phyloP scores from a whole-genome alignment of 2,797 vertebrate species.

The Eulemur mongoz region DNA sequence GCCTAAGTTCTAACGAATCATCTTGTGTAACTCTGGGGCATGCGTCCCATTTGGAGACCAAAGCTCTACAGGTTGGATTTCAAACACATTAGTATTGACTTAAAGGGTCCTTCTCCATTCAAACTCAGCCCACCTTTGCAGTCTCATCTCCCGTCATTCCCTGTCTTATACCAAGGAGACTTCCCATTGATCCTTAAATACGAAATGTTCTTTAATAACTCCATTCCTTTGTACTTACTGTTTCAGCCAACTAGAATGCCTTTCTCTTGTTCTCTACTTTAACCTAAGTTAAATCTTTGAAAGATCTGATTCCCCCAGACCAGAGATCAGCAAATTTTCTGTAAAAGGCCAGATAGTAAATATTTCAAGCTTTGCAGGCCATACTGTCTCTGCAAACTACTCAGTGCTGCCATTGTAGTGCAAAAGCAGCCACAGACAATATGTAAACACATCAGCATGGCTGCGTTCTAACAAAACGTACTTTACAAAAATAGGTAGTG shows the following conservation, averaged over 20 bases:
- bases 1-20: not conserved
- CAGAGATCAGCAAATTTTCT: slow-evolving; percentile 7
- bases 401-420: not conserved
- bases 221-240: not conserved
- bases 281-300: slow-evolving; percentile 7
- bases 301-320: not conserved
- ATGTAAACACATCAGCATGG: not conserved
- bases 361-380: not conserved
- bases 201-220: not conserved
- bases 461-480: not conserved
- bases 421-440: not conserved
- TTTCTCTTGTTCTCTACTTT: not conserved
- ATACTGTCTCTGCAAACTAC: not conserved
- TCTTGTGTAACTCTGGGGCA: not conserved
- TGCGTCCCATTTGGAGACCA: not conserved
- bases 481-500: not conserved
- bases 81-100: not conserved
- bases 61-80: not conserved
- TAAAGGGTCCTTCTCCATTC: not conserved
- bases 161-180: not conserved
- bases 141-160: not conserved
- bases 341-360: slow-evolving; percentile 24
- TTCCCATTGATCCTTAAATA: not conserved
- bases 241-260: not conserved
- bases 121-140: not conserved